These are phyloP conservation scores for Scaptodrosophila lebanonensis DNA, from an alignment of 1,140 invertebrate genomes.

Conservation along the genomic window DNA sequence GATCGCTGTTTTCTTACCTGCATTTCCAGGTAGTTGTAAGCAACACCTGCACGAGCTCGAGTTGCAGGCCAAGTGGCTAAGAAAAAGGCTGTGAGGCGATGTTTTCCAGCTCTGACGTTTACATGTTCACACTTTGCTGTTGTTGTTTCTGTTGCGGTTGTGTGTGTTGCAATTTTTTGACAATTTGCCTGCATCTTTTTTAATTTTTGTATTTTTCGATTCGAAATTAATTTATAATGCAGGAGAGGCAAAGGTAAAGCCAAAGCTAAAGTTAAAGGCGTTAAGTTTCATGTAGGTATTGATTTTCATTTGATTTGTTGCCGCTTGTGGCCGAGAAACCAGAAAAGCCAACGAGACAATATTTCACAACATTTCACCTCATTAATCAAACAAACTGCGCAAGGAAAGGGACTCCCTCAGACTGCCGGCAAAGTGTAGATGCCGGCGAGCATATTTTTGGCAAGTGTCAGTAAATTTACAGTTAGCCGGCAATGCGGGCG, in stretches of 20 bases:
- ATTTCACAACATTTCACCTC: slow-evolving; percentile 75
- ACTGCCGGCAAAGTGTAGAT: slow-evolving; percentile 3
- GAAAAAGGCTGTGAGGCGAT: too few relatives aligned
- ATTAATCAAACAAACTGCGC: slow-evolving; percentile 73
- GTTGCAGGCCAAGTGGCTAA: slow-evolving; percentile 1
- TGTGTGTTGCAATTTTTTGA: slow-evolving; percentile 14
- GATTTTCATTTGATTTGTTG: slow-evolving; percentile 73
- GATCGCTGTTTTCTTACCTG: too few relatives aligned
- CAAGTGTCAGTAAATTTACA: slow-evolving; percentile 69
- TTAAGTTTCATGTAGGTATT: slow-evolving; percentile 69
- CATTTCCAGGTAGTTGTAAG: slow-evolving; percentile 7
- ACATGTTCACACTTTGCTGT: slow-evolving; percentile 55
- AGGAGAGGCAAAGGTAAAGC: slow-evolving; percentile 5
- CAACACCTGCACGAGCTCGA: slow-evolving; percentile 52
- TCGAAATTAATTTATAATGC: slow-evolving; percentile 37
- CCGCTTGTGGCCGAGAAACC: not conserved
- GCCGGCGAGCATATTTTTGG: slow-evolving; percentile 63
- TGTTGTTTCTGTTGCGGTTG: not conserved
- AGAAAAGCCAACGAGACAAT: slow-evolving; percentile 43
- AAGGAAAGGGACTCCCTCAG: slow-evolving; percentile 33
- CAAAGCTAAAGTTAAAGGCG: slow-evolving; percentile 38
- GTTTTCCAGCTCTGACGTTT: slow-evolving; percentile 37
- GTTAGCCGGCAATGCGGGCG: slow-evolving; percentile 37
- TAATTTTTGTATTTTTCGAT: slow-evolving; percentile 34
- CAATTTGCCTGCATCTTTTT: not conserved